Evolutionary conservation across 2,888 invertebrate genomes (phyloP).

Genomic region (Clivina fossor): DNA sequence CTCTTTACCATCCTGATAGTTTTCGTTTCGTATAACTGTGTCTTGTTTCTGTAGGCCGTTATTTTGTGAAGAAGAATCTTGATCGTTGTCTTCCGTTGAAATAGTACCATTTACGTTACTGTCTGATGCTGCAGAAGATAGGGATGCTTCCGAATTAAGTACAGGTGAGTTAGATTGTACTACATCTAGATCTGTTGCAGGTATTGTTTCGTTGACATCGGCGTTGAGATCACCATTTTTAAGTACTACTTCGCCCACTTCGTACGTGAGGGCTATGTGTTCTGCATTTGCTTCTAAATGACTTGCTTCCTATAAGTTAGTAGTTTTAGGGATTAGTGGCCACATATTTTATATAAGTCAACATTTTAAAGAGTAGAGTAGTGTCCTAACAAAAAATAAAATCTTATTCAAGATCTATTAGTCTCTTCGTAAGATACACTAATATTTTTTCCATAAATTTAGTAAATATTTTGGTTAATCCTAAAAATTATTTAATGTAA

Average conservation of each 20-base stretch:
- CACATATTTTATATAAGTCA: conserved; percentile 2
- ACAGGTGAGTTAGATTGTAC: too few species aligned
- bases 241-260: conserved; percentile 15
- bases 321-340: background rate
- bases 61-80: background rate
- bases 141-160: too few species aligned
- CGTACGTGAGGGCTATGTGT: conserved; percentile 16
- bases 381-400: background rate
- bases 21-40: background rate
- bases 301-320: background rate
- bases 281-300: conserved; percentile 16
- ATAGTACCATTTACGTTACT: background rate
- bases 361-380: background rate
- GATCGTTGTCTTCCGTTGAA: background rate
- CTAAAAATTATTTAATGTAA: too few species aligned
- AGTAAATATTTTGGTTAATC: too few species aligned
- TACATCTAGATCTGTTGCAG: background rate
- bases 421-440: too few species aligned
- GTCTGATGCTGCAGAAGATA: too few species aligned
- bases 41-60: background rate
- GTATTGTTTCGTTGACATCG: conserved; percentile 4
- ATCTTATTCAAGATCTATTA: background rate
- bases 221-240: conserved; percentile 10
- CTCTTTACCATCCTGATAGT: background rate
- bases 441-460: too few species aligned